Base-by-base conservation (phyloP, 2,888 invertebrate genomes). In the Diarsia mendica region DNA sequence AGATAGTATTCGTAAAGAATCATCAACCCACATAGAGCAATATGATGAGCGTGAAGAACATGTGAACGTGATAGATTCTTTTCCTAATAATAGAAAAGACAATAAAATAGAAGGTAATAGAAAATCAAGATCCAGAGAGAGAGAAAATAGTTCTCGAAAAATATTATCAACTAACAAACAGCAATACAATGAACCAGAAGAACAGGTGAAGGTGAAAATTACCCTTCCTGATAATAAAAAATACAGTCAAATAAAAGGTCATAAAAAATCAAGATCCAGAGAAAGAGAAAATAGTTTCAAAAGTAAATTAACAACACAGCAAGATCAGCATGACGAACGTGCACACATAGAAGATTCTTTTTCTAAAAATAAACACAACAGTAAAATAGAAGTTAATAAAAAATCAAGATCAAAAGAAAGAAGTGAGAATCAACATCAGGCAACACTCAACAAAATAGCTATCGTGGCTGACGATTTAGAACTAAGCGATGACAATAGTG, bases 401-500 rank as follows among this genome's bases (percentile, higher is more conserved):
- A 70, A 70, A 60, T 58, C 23, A 48, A 70, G 39, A 70, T 58
- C 80, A 58, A 51, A 3, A 51, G 80, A 80, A 3, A 49, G 20
- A 46, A 8, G 3, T 33, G 74, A 51, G 20, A 64, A 46, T 51
- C 70, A 70, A 72, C 82, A 69, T 72, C 75, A 76, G 18, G 46
- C 72, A n/a, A 70, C 72, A 53, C 58, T 77, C 33, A 75, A 72
- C 53, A 73, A 87, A 67, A 89, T 85, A 80, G 89, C 89, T 83
- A 91, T 90, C 20, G 92, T 96, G 60, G 94, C 91, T 85, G 92
- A 91, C 51, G 96, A 96, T 90, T 92, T 96, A 85, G 92, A 94
- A 84, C 87, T 96, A 77, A 96, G 96, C 88, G 96, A 96, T 79
- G 96, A 95, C 80, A 92, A 89, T 63, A 92, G 90, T 80, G 95